These are phyloP conservation scores for Ceyx cyanopectus DNA, from an alignment of 2,113 vertebrate genomes.

Conservation along the genomic window DNA sequence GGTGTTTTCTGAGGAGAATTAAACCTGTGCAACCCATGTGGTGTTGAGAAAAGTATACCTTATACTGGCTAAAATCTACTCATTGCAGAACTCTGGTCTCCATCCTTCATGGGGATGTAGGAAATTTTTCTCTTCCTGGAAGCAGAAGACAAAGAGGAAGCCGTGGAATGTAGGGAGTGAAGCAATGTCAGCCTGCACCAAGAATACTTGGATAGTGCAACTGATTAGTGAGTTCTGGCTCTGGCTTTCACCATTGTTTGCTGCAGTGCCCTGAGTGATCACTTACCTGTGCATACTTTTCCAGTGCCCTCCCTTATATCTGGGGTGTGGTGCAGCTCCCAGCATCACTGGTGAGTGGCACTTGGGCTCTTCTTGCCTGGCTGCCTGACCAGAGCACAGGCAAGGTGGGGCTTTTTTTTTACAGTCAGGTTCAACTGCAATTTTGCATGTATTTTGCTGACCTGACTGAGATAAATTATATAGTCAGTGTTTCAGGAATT, in stretches of 20 bases:
- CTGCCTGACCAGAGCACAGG: background rate
- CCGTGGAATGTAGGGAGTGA: rapidly evolving
- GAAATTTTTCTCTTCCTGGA: background rate
- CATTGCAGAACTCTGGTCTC: background rate
- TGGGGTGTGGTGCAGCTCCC: background rate
- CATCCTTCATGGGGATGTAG: rapidly evolving
- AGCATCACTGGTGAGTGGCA: rapidly evolving
- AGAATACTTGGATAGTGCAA: rapidly evolving
- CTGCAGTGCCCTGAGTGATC: background rate
- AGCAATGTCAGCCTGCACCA: background rate
- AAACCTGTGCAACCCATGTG: background rate
- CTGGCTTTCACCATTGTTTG: background rate
- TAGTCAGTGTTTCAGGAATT: background rate
- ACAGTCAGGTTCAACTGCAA: background rate
- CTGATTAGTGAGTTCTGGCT: rapidly evolving
- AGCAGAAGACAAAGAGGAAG: background rate
- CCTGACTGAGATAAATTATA: background rate
- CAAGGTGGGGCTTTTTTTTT: background rate
- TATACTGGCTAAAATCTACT: background rate
- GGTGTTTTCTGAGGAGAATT: background rate
- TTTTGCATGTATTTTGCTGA: background rate
- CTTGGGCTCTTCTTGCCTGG: background rate
- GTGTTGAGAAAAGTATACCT: background rate
- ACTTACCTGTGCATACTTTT: rapidly evolving
- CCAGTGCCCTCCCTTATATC: rapidly evolving